Evolutionary conservation across 30 jellyfish, hydroid and myxozoan species (phyloP).

Genomic region (Aurelia coerulea): DNA sequence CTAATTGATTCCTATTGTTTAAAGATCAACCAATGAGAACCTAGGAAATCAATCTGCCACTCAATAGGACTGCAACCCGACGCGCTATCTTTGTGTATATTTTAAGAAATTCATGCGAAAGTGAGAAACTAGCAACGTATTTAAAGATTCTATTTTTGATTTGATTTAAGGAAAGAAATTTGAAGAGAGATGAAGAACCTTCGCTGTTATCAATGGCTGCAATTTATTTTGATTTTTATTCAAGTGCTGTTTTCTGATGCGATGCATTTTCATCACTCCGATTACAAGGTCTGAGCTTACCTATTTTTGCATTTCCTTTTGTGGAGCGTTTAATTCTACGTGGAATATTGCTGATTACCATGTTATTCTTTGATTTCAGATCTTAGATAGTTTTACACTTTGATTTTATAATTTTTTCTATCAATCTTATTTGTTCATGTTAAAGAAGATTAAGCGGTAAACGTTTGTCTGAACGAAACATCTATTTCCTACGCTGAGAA

Average conservation of each 20-base stretch:
- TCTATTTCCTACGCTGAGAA: too few species aligned
- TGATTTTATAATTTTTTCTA: too few species aligned
- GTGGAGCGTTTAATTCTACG: too few species aligned
- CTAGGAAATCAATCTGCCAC: not conserved
- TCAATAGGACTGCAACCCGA: not conserved
- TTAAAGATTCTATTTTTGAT: too few species aligned
- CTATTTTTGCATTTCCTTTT: too few species aligned
- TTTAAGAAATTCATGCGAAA: not conserved
- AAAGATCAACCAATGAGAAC: slow-evolving; percentile 68
- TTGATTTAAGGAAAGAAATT: too few species aligned
- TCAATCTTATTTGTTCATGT: too few species aligned
- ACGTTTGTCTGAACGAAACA: too few species aligned
- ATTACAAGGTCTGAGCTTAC: slow-evolving; percentile 25
- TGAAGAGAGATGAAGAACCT: not conserved
- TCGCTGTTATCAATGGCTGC: not conserved
- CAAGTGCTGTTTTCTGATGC: not conserved
- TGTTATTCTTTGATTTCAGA: too few species aligned
- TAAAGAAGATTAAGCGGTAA: too few species aligned
- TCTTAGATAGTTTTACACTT: too few species aligned
- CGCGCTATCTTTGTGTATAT: slow-evolving; percentile 3
- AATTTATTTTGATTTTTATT: not conserved
- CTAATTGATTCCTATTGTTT: slow-evolving; percentile 14
- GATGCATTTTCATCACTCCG: slow-evolving; percentile 71
- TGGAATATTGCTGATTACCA: too few species aligned
- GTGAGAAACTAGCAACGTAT: not conserved